phyloP scores from a whole-genome alignment of 2,888 invertebrate genomes.

The Lithosia quadra region DNA sequence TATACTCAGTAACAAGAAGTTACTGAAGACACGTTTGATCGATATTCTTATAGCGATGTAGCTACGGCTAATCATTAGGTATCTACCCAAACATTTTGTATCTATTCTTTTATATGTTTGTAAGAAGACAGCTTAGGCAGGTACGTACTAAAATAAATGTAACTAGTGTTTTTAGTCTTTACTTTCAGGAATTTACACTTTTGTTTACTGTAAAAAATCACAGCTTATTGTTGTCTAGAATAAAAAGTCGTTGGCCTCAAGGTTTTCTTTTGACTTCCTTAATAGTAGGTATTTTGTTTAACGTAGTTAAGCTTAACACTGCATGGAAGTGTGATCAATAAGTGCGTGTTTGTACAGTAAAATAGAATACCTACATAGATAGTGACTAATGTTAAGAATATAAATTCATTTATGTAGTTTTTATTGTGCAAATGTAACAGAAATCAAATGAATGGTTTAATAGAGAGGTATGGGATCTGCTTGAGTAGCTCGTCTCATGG shows the following conservation, averaged over 20 bases:
- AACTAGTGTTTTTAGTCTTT: not conserved
- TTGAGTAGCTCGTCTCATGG: conserved; percentile 70
- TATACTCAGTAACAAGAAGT: not conserved
- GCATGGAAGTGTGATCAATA: not conserved
- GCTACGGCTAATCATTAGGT: not conserved
- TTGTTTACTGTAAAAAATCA: not conserved
- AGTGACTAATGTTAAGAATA: not conserved
- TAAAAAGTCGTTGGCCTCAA: not conserved
- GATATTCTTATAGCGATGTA: conserved; percentile 13
- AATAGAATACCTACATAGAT: too few species aligned
- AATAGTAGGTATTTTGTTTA: too few species aligned
- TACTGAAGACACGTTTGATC: conserved; percentile 16
- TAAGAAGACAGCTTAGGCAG: not conserved
- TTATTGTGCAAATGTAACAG: not conserved
- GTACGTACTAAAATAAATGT: not conserved
- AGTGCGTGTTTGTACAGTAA: not conserved
- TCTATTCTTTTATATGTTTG: not conserved
- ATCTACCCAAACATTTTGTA: not conserved
- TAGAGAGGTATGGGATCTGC: conserved; percentile 81
- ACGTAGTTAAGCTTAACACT: too few species aligned
- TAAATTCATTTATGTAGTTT: not conserved
- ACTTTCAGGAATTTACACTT: not conserved
- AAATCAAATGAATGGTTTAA: conserved; percentile 43
- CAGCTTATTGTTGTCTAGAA: not conserved
- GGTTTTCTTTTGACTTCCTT: not conserved